phyloP scores from a whole-genome alignment of 2,888 invertebrate species.

The Craniophora ligustri region DNA sequence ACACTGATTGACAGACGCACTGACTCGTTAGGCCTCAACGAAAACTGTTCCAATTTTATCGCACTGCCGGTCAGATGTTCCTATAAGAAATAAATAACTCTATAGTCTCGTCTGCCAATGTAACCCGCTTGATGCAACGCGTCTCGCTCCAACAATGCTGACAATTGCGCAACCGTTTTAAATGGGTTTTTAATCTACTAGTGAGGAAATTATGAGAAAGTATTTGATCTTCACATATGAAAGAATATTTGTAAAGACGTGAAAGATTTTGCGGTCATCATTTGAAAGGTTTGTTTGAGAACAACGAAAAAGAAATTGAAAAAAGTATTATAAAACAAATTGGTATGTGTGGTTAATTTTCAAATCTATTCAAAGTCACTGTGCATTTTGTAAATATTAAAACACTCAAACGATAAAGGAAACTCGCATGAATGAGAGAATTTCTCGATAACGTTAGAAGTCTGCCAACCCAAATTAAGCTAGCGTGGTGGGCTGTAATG shows the following conservation, averaged over 20 bases:
- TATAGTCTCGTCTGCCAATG: constrained; percentile 75
- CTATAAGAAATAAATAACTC: constrained; percentile 79
- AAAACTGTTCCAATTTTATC: constrained; percentile 55
- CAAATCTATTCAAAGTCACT: too few relatives aligned
- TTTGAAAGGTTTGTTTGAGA: neutral
- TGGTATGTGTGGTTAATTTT: too few relatives aligned
- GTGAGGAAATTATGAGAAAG: constrained; percentile 10
- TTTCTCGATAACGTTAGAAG: too few relatives aligned
- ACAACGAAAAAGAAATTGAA: neutral
- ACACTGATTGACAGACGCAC: constrained; percentile 18
- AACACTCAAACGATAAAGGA: too few relatives aligned
- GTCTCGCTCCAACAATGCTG: constrained; percentile 36
- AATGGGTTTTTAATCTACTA: constrained; percentile 45
- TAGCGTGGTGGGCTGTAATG: too few relatives aligned
- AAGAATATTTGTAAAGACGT: too few relatives aligned
- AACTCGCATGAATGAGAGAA: too few relatives aligned
- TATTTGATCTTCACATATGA: too few relatives aligned
- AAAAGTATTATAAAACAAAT: too few relatives aligned
- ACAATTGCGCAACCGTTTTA: constrained; percentile 45
- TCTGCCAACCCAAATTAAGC: too few relatives aligned
- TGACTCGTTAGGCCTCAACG: constrained; percentile 49
- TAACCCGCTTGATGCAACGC: constrained; percentile 65
- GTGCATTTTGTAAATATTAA: too few relatives aligned
- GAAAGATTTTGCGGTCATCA: constrained; percentile 7
- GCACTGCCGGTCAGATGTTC: constrained; percentile 48